These are phyloP conservation scores for Drymonia ruficornis DNA, from an alignment of 2,888 invertebrate species.

Conservation along the genomic window DNA sequence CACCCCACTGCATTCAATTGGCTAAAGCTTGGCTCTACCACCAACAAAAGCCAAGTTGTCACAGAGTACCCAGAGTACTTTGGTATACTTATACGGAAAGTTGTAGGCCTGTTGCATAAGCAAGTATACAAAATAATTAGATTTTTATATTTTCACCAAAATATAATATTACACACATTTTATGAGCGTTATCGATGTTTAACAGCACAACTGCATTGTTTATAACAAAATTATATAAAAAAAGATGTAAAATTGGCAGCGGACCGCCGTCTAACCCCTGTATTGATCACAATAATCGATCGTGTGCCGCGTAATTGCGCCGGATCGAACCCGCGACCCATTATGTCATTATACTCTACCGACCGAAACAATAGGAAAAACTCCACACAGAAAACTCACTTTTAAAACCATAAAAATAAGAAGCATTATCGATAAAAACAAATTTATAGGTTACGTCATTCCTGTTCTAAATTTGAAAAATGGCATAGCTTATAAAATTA, in stretches of 20 bases:
- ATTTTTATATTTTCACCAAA: too few species aligned
- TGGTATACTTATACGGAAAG: too few species aligned
- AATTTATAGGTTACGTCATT: constrained; percentile 36
- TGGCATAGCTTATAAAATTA: constrained; percentile 30
- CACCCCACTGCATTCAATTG: too few species aligned
- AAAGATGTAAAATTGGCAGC: constrained; percentile 81
- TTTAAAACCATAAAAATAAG: constrained; percentile 19
- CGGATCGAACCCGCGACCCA: constrained; percentile 79
- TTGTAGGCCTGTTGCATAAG: too few species aligned
- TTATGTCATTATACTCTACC: constrained; percentile 82
- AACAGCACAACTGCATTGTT: constrained; percentile 63
- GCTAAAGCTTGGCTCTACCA: too few species aligned
- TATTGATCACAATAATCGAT: constrained; percentile 85
- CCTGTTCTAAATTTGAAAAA: constrained; percentile 28
- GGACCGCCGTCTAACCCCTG: constrained; percentile 81
- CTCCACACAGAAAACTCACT: constrained; percentile 27
- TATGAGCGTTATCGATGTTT: constrained; percentile 61
- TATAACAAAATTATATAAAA: constrained; percentile 74
- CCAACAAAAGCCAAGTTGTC: too few species aligned
- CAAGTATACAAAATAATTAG: too few species aligned
- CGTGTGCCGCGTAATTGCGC: constrained; percentile 84
- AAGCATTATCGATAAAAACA: constrained; percentile 17
- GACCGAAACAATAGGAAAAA: constrained; percentile 74
- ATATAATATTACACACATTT: neutral
- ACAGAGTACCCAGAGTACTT: too few species aligned